phyloP scores from a whole-genome alignment of 37 sponge, comb jelly and placozoan genomes.

The Ianthella basta region DNA sequence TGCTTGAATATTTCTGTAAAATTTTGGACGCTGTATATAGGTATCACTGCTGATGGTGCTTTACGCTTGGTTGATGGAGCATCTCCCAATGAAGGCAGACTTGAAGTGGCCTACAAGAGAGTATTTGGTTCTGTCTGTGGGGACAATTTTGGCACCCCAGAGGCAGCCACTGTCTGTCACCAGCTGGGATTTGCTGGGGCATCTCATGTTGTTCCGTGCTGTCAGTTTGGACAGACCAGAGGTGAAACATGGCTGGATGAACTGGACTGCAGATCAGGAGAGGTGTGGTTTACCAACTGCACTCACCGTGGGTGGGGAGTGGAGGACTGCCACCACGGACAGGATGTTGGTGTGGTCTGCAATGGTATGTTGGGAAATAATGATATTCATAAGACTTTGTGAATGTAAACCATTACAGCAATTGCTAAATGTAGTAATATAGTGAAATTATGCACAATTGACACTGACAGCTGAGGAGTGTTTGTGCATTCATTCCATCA shows the following conservation, averaged over 20 bases:
- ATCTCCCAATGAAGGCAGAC: not conserved
- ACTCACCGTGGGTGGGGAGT: slow-evolving; percentile 24
- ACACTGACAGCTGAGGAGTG: too few species aligned
- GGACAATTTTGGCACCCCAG: not conserved
- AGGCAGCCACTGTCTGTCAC: slow-evolving; percentile 1
- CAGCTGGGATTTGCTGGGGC: slow-evolving; percentile 19
- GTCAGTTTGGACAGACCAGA: not conserved
- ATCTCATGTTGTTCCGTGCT: not conserved
- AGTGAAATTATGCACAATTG: too few species aligned
- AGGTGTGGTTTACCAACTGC: slow-evolving; percentile 16
- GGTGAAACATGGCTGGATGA: slow-evolving; percentile 19
- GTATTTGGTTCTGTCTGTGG: not conserved
- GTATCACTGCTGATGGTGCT: not conserved
- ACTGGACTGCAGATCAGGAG: not conserved
- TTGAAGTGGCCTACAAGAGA: not conserved
- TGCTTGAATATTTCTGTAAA: too few species aligned
- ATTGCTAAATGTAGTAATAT: too few species aligned
- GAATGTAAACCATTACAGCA: too few species aligned
- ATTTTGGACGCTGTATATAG: too few species aligned
- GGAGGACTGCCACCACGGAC: slow-evolving; percentile 16
- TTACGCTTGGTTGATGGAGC: not conserved
- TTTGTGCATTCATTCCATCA: too few species aligned
- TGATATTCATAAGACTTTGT: too few species aligned
- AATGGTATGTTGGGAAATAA: slow-evolving; percentile 12
- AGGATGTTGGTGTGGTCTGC: slow-evolving; percentile 2